Conservation (phyloP, 1,140 invertebrate species). For the Drosophila santomea region DNA sequence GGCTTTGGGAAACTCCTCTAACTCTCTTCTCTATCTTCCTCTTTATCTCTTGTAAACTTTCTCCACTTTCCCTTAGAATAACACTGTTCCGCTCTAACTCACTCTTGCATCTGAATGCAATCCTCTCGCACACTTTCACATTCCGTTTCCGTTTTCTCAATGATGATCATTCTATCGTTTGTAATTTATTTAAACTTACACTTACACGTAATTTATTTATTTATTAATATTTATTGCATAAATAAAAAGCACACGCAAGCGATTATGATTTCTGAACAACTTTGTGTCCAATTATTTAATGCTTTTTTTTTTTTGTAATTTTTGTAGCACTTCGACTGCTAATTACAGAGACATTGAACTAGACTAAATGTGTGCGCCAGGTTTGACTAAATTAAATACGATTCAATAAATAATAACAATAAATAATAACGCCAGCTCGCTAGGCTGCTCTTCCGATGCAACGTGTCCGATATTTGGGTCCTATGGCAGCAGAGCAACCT, state of each 20-base stretch:
- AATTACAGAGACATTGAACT: constrained; percentile 56
- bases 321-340: constrained; percentile 77
- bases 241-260: constrained; percentile 45
- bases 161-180: constrained; percentile 28
- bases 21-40: constrained; percentile 12
- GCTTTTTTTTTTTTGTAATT: constrained; percentile 53
- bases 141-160: constrained; percentile 26
- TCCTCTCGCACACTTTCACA: constrained; percentile 28
- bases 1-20: constrained; percentile 36
- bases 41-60: constrained; percentile 30
- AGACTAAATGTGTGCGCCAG: constrained; percentile 75
- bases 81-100: constrained; percentile 12
- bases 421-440: constrained; percentile 42
- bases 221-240: constrained; percentile 64
- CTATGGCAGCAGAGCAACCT: constrained; percentile 72
- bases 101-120: neutral
- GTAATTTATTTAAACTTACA: constrained; percentile 43
- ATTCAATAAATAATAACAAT: constrained; percentile 66
- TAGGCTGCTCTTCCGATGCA: constrained; percentile 26
- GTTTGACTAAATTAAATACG: constrained; percentile 49
- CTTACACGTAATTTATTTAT: constrained; percentile 51
- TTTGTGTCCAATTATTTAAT: constrained; percentile 58
- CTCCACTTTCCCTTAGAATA: constrained; percentile 31
- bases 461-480: constrained; percentile 48
- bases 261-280: constrained; percentile 52